These are phyloP conservation scores for Eretmocerus hayati DNA, from an alignment of 2,888 invertebrate species.

Conservation along the genomic window DNA sequence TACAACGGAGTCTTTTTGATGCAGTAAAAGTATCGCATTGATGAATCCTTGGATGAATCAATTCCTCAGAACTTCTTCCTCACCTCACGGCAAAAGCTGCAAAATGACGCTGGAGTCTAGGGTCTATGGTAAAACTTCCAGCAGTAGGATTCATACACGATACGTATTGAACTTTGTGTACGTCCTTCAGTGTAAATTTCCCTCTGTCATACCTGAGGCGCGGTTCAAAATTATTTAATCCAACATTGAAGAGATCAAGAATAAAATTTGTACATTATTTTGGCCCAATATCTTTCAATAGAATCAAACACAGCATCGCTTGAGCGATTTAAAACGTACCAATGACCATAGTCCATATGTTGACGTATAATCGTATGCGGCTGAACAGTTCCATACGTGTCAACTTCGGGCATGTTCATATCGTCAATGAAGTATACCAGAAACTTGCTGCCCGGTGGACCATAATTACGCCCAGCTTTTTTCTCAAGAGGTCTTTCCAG, in stretches of 20 bases:
- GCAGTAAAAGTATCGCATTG: conserved; percentile 4
- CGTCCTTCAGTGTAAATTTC: conserved; percentile 81
- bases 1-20: not conserved
- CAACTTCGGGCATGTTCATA: conserved; percentile 96
- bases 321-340: too few relatives aligned
- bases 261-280: too few relatives aligned
- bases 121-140: conserved; percentile 89
- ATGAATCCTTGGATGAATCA: not conserved
- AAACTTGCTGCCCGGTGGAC: conserved; percentile 85
- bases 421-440: conserved; percentile 94
- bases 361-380: conserved; percentile 90
- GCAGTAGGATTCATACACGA: conserved; percentile 96
- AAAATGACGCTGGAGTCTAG: conserved; percentile 81
- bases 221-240: too few relatives aligned
- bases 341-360: conserved; percentile 89
- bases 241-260: too few relatives aligned
- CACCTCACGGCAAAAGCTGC: conserved; percentile 79
- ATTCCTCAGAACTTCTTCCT: conserved; percentile 23
- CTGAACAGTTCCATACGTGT: conserved; percentile 89
- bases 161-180: conserved; percentile 88
- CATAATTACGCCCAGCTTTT: conserved; percentile 89
- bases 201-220: conserved; percentile 77
- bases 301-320: too few relatives aligned
- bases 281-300: too few relatives aligned
- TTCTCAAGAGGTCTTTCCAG: conserved; percentile 90